Evolutionary conservation across 2,113 vertebrate genomes (phyloP).

Genomic region (Tragelaphus scriptus): DNA sequence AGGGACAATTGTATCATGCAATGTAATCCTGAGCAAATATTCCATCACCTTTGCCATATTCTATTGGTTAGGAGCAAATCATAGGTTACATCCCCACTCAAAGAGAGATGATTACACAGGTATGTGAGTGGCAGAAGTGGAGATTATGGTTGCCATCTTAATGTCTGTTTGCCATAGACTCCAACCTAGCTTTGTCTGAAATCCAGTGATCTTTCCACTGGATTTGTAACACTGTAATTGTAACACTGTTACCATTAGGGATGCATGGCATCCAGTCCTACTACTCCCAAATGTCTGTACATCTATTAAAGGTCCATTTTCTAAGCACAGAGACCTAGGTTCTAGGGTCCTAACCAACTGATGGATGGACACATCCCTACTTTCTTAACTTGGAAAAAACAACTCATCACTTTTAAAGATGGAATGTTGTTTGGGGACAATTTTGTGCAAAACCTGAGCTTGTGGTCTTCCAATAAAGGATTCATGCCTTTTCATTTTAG

Average conservation of each 20-base stretch:
- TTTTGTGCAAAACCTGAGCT: slow-evolving; percentile 21
- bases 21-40: not conserved
- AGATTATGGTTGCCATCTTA: not conserved
- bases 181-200: not conserved
- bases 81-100: not conserved
- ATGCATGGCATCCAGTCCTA: not conserved
- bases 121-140: not conserved
- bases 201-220: not conserved
- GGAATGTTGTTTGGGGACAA: not conserved
- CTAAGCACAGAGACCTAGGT: not conserved
- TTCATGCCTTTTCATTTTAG: slow-evolving; percentile 27
- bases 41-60: not conserved
- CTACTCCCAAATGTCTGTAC: not conserved
- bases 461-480: slow-evolving; percentile 3
- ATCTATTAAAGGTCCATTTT: not conserved
- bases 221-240: not conserved
- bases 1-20: not conserved
- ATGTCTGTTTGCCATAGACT: not conserved
- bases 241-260: not conserved
- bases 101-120: not conserved
- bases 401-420: not conserved
- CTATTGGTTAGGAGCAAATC: not conserved
- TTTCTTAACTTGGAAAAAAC: not conserved
- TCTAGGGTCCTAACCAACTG: not conserved
- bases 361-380: not conserved